Base-by-base conservation (phyloP, 2,797 vertebrate species). In the Fistularia tabacaria region DNA sequence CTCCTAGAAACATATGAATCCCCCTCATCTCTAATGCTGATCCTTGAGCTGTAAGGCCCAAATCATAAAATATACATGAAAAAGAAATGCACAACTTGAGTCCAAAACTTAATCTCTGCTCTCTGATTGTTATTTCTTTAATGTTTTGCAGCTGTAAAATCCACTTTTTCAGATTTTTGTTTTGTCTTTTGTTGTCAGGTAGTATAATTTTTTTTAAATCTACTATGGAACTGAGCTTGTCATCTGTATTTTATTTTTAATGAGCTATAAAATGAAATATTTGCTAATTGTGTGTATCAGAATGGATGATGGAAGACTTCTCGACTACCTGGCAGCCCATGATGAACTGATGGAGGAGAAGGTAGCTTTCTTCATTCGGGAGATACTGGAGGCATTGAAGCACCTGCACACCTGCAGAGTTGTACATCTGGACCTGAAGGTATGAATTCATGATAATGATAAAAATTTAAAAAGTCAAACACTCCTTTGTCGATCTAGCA, bases 261-360 rank as follows among this genome's bases (percentile, higher is more conserved):
- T 25, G 25, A 25, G 25, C 25, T 25, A 25, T 25, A 3, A 3
- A 40, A 42, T 42, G 10, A 42, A 54, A 13, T 42, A n/a, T 36
- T 53, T 42, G 1, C 25, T 6, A 37, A 38, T 6, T 46, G 36
- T 10, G n/a, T 40, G n/a, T 37, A 10, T 57, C 57, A 99, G 97
- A 55, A 88, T 99, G 90, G 94, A 98, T 38, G 94, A 96, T 0
- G 97, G 97, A 0, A 92, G 94, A 38, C 88, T 99, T 58, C 87
- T 99, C 12, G 97, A 99, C 64, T 96, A 96, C 60, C 90, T 99
- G 15, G 94, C 95, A 64, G 93, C 95, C 62, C 95, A 96, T 0
- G 95, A 96, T 69, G 94, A 97, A 74, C 87, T 98, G 53, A 96
- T 98, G 94, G 97, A 99, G 77, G 97, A 98, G 69, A 97, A 96